Conservation (phyloP, 2,797 vertebrate genomes). For the Rhinatrema bivittatum region DNA sequence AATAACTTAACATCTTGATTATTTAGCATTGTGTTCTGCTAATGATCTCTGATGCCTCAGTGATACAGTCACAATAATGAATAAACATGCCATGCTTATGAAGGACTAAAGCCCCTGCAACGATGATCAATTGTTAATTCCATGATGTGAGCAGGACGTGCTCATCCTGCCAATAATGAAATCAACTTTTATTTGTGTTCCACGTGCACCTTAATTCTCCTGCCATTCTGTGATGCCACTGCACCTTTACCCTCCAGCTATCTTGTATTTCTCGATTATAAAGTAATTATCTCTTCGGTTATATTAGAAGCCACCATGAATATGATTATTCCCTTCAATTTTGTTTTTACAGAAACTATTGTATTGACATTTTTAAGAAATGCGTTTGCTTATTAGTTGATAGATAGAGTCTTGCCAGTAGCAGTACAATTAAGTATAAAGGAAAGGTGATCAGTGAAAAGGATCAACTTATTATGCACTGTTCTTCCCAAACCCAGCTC, state of each 20-base stretch:
- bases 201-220: no score
- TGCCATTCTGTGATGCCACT: no score
- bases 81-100: conserved; percentile 62
- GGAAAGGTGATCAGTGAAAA: no score
- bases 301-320: conserved; percentile 24
- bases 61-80: conserved; percentile 76
- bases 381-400: conserved; percentile 15
- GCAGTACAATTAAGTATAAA: conserved; percentile 30
- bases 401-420: conserved; percentile 17
- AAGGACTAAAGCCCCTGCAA: conserved; percentile 52
- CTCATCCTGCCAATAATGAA: conserved; percentile 78
- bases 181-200: conserved; percentile 71
- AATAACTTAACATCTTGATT: conserved; percentile 7
- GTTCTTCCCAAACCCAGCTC: conserved; percentile 22
- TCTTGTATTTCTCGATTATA: conserved; percentile 26
- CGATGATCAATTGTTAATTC: conserved; percentile 91
- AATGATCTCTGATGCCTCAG: conserved; percentile 51
- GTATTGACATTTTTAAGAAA: conserved; percentile 36
- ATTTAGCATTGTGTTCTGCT: conserved; percentile 37
- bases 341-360: conserved; percentile 12
- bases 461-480: conserved; percentile 25
- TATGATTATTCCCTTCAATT: conserved; percentile 24
- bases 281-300: conserved; percentile 28
- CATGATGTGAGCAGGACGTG: conserved; percentile 79
- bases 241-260: conserved; percentile 49